Conservation (phyloP, 2,888 invertebrate genomes). For the Thumatha senex region DNA sequence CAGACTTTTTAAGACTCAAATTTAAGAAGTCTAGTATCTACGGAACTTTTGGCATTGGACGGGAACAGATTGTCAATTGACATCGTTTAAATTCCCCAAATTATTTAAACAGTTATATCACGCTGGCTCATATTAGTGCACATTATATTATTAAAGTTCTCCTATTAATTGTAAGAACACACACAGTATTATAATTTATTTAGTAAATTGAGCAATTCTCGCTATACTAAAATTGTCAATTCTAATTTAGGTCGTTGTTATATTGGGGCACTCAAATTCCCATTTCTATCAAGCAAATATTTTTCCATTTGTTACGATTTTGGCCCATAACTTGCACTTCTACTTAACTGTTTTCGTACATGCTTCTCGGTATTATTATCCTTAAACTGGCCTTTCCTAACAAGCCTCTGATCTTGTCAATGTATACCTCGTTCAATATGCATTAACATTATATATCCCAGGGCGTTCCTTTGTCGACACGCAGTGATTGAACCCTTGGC, state of each 20-base stretch:
- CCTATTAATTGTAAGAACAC: constrained; percentile 27
- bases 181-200: constrained; percentile 17
- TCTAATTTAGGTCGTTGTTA: constrained; percentile 29
- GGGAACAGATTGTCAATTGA: constrained; percentile 6
- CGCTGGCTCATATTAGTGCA: constrained; percentile 2
- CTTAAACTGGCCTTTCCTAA: too few species aligned
- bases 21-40: constrained; percentile 6
- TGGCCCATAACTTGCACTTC: too few species aligned
- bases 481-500: too few species aligned
- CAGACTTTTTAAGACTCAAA: background rate
- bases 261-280: constrained; percentile 24
- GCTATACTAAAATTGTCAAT: constrained; percentile 34
- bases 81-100: constrained; percentile 7
- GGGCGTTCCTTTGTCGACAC: too few species aligned
- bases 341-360: too few species aligned
- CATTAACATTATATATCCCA: too few species aligned
- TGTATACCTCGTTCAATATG: too few species aligned
- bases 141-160: constrained; percentile 14
- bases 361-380: too few species aligned
- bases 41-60: constrained; percentile 12
- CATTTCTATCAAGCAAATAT: background rate
- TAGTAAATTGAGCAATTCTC: constrained; percentile 38
- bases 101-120: constrained; percentile 3
- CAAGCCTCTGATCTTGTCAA: too few species aligned
- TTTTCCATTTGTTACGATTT: too few species aligned